Base-by-base conservation (phyloP, 2,797 vertebrate species). In the Chloroceryle inda region DNA sequence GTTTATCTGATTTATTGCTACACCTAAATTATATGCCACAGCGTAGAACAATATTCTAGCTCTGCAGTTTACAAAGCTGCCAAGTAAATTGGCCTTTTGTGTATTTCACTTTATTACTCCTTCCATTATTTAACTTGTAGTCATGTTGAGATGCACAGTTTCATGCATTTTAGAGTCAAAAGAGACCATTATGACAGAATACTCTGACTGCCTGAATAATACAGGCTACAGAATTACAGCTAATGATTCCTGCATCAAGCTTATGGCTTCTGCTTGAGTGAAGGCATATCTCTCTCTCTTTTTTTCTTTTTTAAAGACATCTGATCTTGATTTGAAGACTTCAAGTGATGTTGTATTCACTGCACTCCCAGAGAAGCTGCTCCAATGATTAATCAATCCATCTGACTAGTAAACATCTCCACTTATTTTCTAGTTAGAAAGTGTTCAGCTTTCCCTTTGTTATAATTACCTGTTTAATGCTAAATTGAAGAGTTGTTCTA, bases 41-140 rank as follows among this genome's bases (percentile, higher is more conserved):
- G 84, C 10, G 55, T 61, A 93, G 90, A 97, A 96, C 94, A 97
- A 76, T 85, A 89, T 90, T 97, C 94, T 73, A 84, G 88, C 78
- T 95, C 92, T 84, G 31, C 62, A 91, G 92, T 94, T 97, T 93
- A 96, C 92, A 94, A 92, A 96, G 88, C 95, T 96, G 96, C 81
- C 95, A 94, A 76, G 85, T 55, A 97, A 97, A 97, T 93, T 95
- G 92, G 89, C 59, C 96, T 95, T 95, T 85, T 95, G 97, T 94
- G 96, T 94, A 97, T 97, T 97, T 94, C 96, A 83, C 61, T 96
- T 97, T 96, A 97, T 91, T 96, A 82, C 63, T 79, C 88, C 85
- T 97, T 97, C 75, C 68, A 94, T 97, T 94, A 93, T 92, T 97
- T 97, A 97, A 97, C 95, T 96, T 95, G 74, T 38, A 94, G 80